Evolutionary conservation across 2,113 vertebrate genomes (phyloP), one percentile per base, ranked within the genome.

Genomic region (Picathartes gymnocephalus): DNA sequence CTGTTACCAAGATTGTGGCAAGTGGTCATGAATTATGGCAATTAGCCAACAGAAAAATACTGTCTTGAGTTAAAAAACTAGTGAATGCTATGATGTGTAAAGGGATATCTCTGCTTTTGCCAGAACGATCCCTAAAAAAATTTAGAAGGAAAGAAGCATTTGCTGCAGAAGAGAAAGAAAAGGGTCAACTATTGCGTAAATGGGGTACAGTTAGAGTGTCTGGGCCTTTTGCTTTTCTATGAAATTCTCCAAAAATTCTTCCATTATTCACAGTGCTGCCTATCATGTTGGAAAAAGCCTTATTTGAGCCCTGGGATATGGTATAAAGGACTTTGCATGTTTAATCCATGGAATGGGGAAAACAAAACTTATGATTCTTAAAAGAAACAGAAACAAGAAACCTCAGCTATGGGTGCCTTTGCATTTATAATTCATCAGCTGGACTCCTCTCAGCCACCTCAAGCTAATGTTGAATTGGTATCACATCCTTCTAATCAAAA

Each of bases 41-140:
- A 86, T 95, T 13, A 54, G 58, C 74, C 91, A 88, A 96, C 54
- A 95, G 85, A 93, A 95, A 92, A 97, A 96, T 76, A 88, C 42
- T n/a, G 58, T 71, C 20, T 14, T 53, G 56, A 81, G 73, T 94
- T 94, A 48, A 90, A 94, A 94, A 97, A 68, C 16, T 81, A 83
- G 61, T 89, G 78, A 95, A 93, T 95, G 71, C 54, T 91, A 24
- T 88, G 94, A 95, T 89, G 92, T 89, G 71, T 93, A 78, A 90
- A 92, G 81, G 58, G 58, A 25, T 93, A 93, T 83, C 56, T 89
- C 92, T 96, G 72, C 72, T 92, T 88, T 94, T 97, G 71, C 71
- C 68, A 87, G 56, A 90, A 88, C 1, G 30, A 86, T 61, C 87
- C 87, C 86, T 91, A 82, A 88, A 94, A 68, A 77, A 48, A 60